Evolutionary conservation across 2,888 invertebrate genomes (phyloP).

Genomic region (Mayetiola destructor): DNA sequence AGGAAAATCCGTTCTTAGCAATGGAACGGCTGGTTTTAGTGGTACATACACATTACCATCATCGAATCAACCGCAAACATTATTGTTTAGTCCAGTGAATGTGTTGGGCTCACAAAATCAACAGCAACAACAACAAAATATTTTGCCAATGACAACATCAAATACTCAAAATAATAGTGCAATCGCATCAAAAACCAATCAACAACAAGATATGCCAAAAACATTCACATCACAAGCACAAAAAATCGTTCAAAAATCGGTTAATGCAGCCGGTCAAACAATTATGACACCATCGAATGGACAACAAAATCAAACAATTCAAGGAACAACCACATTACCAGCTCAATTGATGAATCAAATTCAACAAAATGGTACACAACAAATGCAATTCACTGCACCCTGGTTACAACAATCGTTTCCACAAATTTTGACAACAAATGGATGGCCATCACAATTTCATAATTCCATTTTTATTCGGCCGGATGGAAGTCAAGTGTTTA

Average conservation of each 20-base stretch:
- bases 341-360: constrained; percentile 60
- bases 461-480: constrained; percentile 73
- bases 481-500: constrained; percentile 55
- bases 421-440: constrained; percentile 57
- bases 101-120: constrained; percentile 30
- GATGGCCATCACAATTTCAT: constrained; percentile 54
- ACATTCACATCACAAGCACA: constrained; percentile 30
- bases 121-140: constrained; percentile 34
- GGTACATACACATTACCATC: constrained; percentile 62
- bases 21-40: constrained; percentile 28
- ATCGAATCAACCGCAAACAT: constrained; percentile 62
- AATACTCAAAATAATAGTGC: constrained; percentile 15
- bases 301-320: constrained; percentile 48
- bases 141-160: constrained; percentile 28
- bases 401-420: constrained; percentile 56
- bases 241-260: constrained; percentile 42
- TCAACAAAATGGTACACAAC: constrained; percentile 50
- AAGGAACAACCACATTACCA: constrained; percentile 54
- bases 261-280: constrained; percentile 28
- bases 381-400: constrained; percentile 51
- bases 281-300: constrained; percentile 32
- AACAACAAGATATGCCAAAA: constrained; percentile 27
- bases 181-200: neutral
- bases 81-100: constrained; percentile 51
- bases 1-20: constrained; percentile 51